A percentile compares a stretch with the other conserved stretches of the same genome.
These are phyloP conservation scores for Glaucidium brasilianum DNA, from an alignment of 2,113 vertebrate genomes.

Conservation along the genomic window DNA sequence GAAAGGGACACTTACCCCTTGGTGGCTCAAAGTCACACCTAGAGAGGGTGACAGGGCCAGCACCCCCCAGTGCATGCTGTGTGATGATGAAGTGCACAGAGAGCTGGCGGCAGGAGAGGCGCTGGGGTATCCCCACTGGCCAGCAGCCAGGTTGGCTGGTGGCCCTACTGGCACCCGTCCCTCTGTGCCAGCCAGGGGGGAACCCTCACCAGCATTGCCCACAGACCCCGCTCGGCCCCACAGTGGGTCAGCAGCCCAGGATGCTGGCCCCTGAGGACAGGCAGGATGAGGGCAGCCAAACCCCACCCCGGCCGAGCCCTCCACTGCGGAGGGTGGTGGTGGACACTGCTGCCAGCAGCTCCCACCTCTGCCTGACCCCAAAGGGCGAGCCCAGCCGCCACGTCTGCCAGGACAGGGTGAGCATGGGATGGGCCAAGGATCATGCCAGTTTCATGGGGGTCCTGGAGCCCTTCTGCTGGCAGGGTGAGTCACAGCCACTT, in stretches of 20 bases:
- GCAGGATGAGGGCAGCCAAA: neutral
- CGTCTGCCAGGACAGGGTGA: fast-evolving
- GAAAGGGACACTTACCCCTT: neutral
- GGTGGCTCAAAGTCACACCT: neutral
- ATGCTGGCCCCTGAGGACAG: neutral
- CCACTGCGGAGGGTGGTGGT: neutral
- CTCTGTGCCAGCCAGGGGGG: neutral
- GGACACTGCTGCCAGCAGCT: neutral
- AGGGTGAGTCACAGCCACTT: neutral
- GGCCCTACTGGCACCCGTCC: neutral
- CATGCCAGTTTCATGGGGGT: fast-evolving
- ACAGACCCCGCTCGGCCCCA: neutral
- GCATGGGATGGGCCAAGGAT: neutral
- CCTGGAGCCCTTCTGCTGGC: neutral
- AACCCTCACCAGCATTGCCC: neutral
- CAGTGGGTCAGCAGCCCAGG: fast-evolving
- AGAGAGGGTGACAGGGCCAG: neutral
- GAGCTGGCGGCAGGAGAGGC: neutral
- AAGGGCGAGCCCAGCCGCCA: neutral
- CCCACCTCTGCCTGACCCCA: neutral
- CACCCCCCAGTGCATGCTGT: fast-evolving
- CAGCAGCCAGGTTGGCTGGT: neutral
- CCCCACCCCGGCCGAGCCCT: neutral
- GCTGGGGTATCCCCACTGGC: neutral
- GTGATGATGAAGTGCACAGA: fast-evolving